Percentiles rank a stretch among this genome's conserved stretches.
phyloP scores from a whole-genome alignment of 1,140 invertebrate species.

The Drepana arcuata region DNA sequence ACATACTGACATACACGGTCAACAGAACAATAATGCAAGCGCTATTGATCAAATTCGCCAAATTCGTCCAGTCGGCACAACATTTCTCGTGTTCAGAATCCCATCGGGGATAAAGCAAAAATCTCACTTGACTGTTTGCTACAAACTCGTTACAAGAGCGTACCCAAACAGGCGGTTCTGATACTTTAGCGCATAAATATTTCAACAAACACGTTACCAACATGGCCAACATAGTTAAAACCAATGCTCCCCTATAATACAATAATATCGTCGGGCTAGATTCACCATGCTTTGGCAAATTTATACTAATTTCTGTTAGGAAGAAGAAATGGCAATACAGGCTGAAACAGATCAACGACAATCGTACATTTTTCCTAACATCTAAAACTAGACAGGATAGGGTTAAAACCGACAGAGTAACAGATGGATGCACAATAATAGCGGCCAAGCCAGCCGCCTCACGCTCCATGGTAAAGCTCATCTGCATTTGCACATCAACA shows the following conservation, averaged over 20 bases:
- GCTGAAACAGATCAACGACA: conserved; percentile 50
- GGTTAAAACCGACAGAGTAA: conserved; percentile 42
- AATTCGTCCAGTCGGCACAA: conserved; percentile 41
- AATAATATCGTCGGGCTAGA: conserved; percentile 53
- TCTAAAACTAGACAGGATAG: conserved; percentile 42
- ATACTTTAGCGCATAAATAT: conserved; percentile 28
- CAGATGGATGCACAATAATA: conserved; percentile 43
- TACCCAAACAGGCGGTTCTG: conserved; percentile 42
- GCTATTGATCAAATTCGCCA: conserved; percentile 48
- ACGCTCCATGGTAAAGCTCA: conserved; percentile 46
- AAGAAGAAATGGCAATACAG: conserved; percentile 55
- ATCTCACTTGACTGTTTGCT: no score
- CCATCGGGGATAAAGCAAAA: no score
- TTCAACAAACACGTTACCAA: conserved; percentile 44
- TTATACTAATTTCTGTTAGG: conserved; percentile 49
- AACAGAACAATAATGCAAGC: conserved; percentile 35
- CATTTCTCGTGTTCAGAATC: conserved; percentile 38
- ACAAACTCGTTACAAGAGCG: conserved; percentile 57
- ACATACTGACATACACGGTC: no score
- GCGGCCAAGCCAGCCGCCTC: conserved; percentile 52
- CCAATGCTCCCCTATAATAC: conserved; percentile 54
- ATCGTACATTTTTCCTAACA: conserved; percentile 43
- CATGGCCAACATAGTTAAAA: conserved; percentile 39
- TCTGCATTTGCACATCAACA: conserved; percentile 56
- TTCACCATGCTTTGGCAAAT: conserved; percentile 51